phyloP scores from a whole-genome alignment of 2,797 vertebrate genomes.

The Heliangelus exortis region DNA sequence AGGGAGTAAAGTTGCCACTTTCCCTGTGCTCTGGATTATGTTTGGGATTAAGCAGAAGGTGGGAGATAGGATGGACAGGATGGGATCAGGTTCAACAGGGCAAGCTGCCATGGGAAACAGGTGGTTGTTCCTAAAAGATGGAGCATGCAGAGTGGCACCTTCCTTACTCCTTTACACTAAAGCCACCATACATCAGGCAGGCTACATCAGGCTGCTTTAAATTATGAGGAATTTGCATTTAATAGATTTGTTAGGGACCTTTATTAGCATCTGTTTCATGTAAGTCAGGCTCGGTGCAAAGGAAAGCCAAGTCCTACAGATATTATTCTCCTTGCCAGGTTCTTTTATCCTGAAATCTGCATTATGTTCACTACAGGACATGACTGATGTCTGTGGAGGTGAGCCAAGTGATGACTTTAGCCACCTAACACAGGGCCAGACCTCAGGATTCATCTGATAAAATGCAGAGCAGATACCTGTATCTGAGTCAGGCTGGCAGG shows the following conservation, averaged over 20 bases:
- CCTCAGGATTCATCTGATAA: not conserved
- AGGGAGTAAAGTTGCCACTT: not conserved
- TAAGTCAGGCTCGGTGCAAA: not conserved
- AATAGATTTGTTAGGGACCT: constrained; percentile 3
- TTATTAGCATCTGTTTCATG: constrained; percentile 26
- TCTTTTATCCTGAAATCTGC: constrained; percentile 33
- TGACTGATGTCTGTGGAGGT: not conserved
- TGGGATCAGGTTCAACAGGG: not conserved
- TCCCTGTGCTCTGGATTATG: not conserved
- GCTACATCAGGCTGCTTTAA: not conserved
- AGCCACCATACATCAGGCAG: not conserved
- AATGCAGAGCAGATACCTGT: constrained; percentile 1
- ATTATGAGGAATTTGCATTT: constrained; percentile 27
- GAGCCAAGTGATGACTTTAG: constrained; percentile 12
- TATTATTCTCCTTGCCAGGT: not conserved
- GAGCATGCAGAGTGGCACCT: not conserved
- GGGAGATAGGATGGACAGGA: not conserved
- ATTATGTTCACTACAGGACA: not conserved
- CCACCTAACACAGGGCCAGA: not conserved
- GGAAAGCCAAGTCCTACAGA: not conserved
- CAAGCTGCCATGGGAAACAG: not conserved
- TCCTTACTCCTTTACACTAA: not conserved
- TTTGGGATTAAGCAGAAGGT: not conserved
- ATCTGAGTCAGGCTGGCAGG: not conserved
- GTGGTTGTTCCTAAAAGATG: not conserved